A percentile compares a stretch with the other conserved stretches of the same genome.
These are phyloP conservation scores for Homalodisca vitripennis DNA, from an alignment of 1,140 invertebrate species.

Conservation along the genomic window DNA sequence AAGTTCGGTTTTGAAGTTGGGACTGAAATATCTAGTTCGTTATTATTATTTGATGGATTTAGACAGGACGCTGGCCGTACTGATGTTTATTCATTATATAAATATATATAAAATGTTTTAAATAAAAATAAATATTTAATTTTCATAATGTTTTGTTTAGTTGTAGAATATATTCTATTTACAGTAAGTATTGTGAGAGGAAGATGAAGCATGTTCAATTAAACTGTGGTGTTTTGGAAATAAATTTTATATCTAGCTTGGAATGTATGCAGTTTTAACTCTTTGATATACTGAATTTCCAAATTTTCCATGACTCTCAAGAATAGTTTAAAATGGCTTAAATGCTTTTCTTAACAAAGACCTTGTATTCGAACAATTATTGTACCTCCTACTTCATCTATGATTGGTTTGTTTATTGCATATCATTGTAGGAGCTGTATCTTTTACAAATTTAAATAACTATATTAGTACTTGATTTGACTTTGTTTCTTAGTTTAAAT, in stretches of 20 bases:
- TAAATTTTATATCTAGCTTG: conserved; percentile 20
- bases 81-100: conserved; percentile 22
- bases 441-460: too few species aligned
- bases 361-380: too few species aligned
- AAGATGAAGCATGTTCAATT: conserved; percentile 1
- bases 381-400: too few species aligned
- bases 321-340: neutral
- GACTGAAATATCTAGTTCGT: conserved; percentile 26
- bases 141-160: conserved; percentile 24
- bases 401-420: too few species aligned
- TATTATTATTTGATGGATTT: conserved; percentile 25
- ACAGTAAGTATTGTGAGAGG: conserved; percentile 10
- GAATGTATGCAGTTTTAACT: conserved; percentile 17
- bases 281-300: neutral
- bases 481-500: too few species aligned
- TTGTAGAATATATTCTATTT: conserved; percentile 16
- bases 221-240: neutral
- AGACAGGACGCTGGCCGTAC: conserved; percentile 29
- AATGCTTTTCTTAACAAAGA: too few species aligned
- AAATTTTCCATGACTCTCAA: conserved; percentile 19
- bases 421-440: too few species aligned
- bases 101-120: conserved; percentile 25
- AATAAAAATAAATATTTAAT: conserved; percentile 23
- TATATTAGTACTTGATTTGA: too few species aligned
- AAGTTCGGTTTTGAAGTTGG: conserved; percentile 5